A percentile compares a stretch with the other conserved stretches of the same genome.
Conservation (phyloP, 2,888 invertebrate genomes). For the Caenorhabditis japonica region DNA sequence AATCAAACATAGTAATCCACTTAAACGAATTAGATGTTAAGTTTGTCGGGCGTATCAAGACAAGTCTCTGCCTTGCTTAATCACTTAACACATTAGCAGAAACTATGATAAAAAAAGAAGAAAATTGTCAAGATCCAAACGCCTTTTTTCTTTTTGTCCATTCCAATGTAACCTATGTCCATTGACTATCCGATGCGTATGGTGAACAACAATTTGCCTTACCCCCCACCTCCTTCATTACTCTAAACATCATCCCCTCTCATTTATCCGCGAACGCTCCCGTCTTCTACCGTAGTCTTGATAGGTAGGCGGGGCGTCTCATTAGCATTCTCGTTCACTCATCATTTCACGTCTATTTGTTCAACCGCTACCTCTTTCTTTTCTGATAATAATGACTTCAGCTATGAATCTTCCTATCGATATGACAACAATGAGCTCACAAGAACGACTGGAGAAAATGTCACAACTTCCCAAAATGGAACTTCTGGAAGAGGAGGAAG, state of each 20-base stretch:
- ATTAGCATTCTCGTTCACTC: conserved; percentile 36
- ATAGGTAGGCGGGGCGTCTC: conserved; percentile 38
- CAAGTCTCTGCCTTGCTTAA: conserved; percentile 37
- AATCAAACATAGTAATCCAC: conserved; percentile 51
- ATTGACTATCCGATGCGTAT: conserved; percentile 13
- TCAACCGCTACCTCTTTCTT: background rate
- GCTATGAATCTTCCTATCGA: conserved; percentile 46
- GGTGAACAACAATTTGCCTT: conserved; percentile 7
- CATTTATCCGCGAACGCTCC: conserved; percentile 36
- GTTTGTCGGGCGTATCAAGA: conserved; percentile 44
- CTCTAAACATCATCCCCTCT: conserved; percentile 3
- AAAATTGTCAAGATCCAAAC: conserved; percentile 21
- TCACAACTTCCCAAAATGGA: conserved; percentile 27
- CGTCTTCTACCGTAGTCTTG: conserved; percentile 29
- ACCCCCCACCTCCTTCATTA: conserved; percentile 3
- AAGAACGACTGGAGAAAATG: conserved; percentile 51
- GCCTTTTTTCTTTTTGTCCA: conserved; percentile 2
- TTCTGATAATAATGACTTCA: conserved; percentile 16
- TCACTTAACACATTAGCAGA: conserved; percentile 55
- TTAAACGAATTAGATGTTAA: conserved; percentile 55
- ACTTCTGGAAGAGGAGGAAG: conserved; percentile 19
- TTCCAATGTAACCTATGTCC: conserved; percentile 2
- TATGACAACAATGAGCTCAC: conserved; percentile 49
- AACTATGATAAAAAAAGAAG: conserved; percentile 37
- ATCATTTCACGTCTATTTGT: background rate